Percentiles rank a stretch among this genome's conserved stretches.
Evolutionary conservation across 2,888 invertebrate genomes (phyloP).

Genomic region (Craniophora ligustri): DNA sequence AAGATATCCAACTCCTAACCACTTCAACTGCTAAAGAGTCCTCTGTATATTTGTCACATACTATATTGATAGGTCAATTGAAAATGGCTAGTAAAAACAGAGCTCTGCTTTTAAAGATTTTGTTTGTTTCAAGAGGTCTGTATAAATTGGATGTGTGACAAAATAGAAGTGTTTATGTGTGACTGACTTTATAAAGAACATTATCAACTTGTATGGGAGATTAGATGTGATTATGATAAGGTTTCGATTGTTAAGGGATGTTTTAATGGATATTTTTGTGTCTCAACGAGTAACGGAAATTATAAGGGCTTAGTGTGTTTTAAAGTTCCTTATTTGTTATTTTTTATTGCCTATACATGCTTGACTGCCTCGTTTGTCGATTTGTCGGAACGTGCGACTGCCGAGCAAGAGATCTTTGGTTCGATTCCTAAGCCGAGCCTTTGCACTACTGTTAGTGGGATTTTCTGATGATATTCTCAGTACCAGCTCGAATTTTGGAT

Average conservation of each 20-base stretch:
- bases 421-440: no score
- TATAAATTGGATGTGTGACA: conserved; percentile 52
- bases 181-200: conserved; percentile 68
- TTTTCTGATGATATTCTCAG: no score
- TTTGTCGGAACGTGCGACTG: no score
- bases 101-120: conserved; percentile 42
- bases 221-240: conserved; percentile 61
- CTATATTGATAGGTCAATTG: conserved; percentile 40
- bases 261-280: conserved; percentile 55
- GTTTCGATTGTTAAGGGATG: conserved; percentile 60
- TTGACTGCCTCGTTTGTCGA: no score
- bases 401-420: no score
- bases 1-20: conserved; percentile 51
- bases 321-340: conserved; percentile 23
- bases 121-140: conserved; percentile 53
- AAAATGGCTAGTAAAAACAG: conserved; percentile 53
- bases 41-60: conserved; percentile 44
- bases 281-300: conserved; percentile 43
- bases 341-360: no score
- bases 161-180: conserved; percentile 70
- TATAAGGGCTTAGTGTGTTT: conserved; percentile 18
- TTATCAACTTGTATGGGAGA: conserved; percentile 56
- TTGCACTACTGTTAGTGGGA: no score
- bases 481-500: no score
- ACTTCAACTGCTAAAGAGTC: conserved; percentile 43